Conservation (phyloP, 2,888 invertebrate species). For the Coelinius sp. region DNA sequence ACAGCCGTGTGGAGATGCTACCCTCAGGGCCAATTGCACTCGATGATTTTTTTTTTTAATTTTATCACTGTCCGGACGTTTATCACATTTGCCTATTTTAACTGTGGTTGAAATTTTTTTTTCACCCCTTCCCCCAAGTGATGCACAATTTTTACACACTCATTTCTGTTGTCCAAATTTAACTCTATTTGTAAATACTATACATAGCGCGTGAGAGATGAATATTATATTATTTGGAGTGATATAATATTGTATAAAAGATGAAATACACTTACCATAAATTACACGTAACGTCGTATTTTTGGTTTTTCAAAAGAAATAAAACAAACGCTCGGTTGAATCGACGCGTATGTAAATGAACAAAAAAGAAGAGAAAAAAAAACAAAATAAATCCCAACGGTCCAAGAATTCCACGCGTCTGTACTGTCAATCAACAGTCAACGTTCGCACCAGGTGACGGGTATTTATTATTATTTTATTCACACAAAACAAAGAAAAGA, state of each 20-base stretch:
- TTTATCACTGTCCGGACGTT: neutral
- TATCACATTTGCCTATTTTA: conserved; percentile 6
- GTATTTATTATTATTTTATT: conserved; percentile 10
- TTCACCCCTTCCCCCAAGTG: neutral
- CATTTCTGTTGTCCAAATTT: conserved; percentile 32
- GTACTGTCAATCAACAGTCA: neutral
- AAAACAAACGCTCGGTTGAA: conserved; percentile 44
- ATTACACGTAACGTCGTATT: conserved; percentile 27
- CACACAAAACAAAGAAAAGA: neutral
- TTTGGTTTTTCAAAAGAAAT: conserved; percentile 5
- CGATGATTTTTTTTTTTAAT: conserved; percentile 16
- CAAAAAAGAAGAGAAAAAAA: conserved; percentile 19
- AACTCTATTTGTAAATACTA: conserved; percentile 64
- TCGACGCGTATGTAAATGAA: conserved; percentile 28
- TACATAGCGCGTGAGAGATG: conserved; percentile 62
- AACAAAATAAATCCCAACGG: conserved; percentile 33
- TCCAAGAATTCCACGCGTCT: conserved; percentile 20
- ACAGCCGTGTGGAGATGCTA: neutral
- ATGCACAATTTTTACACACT: conserved; percentile 15
- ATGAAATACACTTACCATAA: conserved; percentile 38
- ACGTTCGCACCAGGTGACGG: conserved; percentile 32
- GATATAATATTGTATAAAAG: conserved; percentile 65
- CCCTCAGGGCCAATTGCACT: conserved; percentile 4
- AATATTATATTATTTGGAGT: conserved; percentile 61
- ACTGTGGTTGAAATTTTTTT: neutral